phyloP scores from a whole-genome alignment of 2,888 invertebrate species.

The Drosophila prostipennis region DNA sequence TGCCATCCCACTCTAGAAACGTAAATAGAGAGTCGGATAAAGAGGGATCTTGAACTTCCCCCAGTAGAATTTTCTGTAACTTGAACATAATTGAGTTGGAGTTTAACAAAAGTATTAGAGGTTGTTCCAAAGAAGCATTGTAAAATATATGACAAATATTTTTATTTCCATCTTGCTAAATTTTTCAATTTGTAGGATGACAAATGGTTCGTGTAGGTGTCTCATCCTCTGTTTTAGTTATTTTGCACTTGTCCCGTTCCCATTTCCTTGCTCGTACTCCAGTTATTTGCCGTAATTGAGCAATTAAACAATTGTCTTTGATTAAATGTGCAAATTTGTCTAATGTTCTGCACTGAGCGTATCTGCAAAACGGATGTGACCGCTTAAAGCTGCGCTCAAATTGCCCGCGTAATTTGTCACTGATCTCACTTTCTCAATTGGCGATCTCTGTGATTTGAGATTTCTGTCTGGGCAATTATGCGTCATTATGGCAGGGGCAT shows the following conservation, averaged over 20 bases:
- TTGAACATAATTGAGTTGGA: too few relatives aligned
- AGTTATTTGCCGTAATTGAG: slow-evolving; percentile 48
- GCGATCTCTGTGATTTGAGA: slow-evolving; percentile 32
- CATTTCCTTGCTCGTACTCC: slow-evolving; percentile 34
- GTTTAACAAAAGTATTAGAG: too few relatives aligned
- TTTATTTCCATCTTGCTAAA: too few relatives aligned
- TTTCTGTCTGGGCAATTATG: slow-evolving; percentile 46
- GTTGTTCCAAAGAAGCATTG: too few relatives aligned
- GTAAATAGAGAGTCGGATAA: slow-evolving; percentile 11
- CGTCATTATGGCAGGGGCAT: slow-evolving; percentile 26
- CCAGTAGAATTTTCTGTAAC: neutral
- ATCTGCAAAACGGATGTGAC: slow-evolving; percentile 53
- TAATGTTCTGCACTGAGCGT: slow-evolving; percentile 51
- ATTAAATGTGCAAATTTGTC: slow-evolving; percentile 81
- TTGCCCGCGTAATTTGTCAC: slow-evolving; percentile 62
- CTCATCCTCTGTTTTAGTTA: neutral
- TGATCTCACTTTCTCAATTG: slow-evolving; percentile 71
- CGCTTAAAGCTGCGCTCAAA: slow-evolving; percentile 61
- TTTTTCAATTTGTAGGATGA: neutral
- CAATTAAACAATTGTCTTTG: slow-evolving; percentile 80
- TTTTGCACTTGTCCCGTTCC: slow-evolving; percentile 5
- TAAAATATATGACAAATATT: too few relatives aligned
- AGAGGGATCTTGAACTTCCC: slow-evolving; percentile 3
- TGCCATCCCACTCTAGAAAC: slow-evolving; percentile 43
- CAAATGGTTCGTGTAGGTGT: neutral